Evolutionary conservation across 1,140 invertebrate species (phyloP).

Genomic region (Gonatopus flavifemur): DNA sequence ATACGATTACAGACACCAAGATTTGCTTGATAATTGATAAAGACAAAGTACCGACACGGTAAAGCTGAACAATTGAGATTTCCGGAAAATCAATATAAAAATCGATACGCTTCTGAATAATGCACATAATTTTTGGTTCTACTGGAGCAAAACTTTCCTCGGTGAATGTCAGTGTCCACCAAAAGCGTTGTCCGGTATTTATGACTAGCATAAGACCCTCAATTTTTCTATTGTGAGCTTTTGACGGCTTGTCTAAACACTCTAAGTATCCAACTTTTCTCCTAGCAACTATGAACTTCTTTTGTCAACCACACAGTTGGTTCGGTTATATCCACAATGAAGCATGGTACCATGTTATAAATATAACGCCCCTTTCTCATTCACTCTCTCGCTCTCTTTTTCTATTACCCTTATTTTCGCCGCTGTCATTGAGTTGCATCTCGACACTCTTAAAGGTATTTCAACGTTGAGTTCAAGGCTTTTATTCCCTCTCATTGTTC

Average conservation of each 20-base stretch:
- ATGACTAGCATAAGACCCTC: conserved; percentile 22
- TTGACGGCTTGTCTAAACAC: conserved; percentile 49
- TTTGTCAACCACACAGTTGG: conserved; percentile 2
- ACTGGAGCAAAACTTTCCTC: not conserved
- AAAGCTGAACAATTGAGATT: no score
- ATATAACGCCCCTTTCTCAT: conserved; percentile 3
- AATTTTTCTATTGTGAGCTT: conserved; percentile 36
- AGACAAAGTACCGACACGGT: no score
- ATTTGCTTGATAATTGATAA: no score
- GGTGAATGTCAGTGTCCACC: not conserved
- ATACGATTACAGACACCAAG: no score
- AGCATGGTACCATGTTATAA: conserved; percentile 28
- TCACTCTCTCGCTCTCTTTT: not conserved
- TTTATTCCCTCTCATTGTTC: no score
- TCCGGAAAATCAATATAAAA: not conserved
- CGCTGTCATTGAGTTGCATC: no score
- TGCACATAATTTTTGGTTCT: not conserved
- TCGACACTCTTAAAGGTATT: not conserved
- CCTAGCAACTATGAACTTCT: not conserved
- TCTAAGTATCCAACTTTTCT: conserved; percentile 39
- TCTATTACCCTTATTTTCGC: not conserved
- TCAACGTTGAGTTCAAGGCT: no score
- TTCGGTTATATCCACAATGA: conserved; percentile 37
- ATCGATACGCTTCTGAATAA: not conserved
- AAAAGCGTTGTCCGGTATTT: conserved; percentile 17